phyloP scores from a whole-genome alignment of 1,140 invertebrate species.

The Heliothis virescens region DNA sequence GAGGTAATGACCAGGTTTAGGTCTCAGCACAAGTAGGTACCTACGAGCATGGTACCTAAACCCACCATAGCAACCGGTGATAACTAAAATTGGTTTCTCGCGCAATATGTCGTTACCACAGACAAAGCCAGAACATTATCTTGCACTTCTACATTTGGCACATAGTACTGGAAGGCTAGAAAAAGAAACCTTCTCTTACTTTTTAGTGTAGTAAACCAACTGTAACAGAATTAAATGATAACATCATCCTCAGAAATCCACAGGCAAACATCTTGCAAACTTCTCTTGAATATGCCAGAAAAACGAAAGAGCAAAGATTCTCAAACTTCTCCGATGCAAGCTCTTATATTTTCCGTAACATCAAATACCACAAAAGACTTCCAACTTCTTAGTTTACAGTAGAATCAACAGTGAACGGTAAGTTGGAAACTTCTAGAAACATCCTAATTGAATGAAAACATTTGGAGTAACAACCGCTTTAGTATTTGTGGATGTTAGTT shows the following conservation, averaged over 20 bases:
- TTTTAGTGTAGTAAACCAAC: neutral
- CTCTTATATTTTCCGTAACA: slow-evolving; percentile 29
- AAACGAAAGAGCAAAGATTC: neutral
- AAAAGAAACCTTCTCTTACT: too few species aligned
- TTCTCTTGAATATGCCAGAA: slow-evolving; percentile 11
- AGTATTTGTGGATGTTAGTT: slow-evolving; percentile 23
- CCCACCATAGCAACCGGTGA: too few species aligned
- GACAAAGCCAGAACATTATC: too few species aligned
- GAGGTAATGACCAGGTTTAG: too few species aligned
- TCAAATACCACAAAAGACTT: slow-evolving; percentile 32
- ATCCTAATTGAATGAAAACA: slow-evolving; percentile 40
- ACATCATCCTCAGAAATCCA: neutral
- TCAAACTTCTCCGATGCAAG: slow-evolving; percentile 16
- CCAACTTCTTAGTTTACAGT: neutral
- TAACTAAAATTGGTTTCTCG: too few species aligned
- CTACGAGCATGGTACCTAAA: too few species aligned
- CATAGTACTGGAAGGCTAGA: too few species aligned
- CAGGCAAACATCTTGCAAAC: neutral
- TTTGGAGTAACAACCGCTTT: slow-evolving; percentile 26
- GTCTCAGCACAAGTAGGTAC: too few species aligned
- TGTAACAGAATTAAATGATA: neutral
- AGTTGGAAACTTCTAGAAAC: slow-evolving; percentile 13
- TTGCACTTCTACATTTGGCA: too few species aligned
- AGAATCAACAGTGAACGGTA: slow-evolving; percentile 27
- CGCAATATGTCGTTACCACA: too few species aligned